Conservation (phyloP, 2,888 invertebrate genomes). For the Ophion ventricosus region DNA sequence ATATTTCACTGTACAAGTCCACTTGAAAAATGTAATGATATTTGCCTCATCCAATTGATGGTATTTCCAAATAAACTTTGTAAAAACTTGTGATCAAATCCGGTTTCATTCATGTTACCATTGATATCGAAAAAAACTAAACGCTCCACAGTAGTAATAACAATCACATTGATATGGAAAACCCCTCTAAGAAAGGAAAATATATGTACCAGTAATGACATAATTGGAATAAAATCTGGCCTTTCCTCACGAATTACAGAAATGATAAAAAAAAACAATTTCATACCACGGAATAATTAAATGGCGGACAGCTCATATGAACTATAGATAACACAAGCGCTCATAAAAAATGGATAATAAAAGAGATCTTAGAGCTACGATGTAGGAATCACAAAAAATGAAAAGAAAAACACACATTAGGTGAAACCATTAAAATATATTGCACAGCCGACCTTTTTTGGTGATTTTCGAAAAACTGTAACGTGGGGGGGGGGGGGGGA, state of each 20-base stretch:
- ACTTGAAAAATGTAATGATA: too few relatives aligned
- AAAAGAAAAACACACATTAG: not conserved
- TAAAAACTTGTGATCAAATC: too few relatives aligned
- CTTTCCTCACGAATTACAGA: conserved; percentile 2
- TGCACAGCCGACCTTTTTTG: not conserved
- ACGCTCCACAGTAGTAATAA: not conserved
- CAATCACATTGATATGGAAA: conserved; percentile 18
- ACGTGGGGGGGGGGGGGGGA: not conserved
- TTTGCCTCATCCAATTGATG: too few relatives aligned
- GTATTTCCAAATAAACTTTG: too few relatives aligned
- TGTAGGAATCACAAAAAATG: not conserved
- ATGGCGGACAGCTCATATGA: not conserved
- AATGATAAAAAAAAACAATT: not conserved
- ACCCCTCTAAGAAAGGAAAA: not conserved
- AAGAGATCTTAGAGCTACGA: conserved; percentile 3
- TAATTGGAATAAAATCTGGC: conserved; percentile 20
- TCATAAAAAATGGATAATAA: not conserved
- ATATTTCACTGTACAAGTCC: too few relatives aligned
- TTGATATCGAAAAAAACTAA: too few relatives aligned
- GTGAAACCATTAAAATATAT: not conserved
- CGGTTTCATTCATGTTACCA: too few relatives aligned
- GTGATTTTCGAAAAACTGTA: not conserved
- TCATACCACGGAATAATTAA: not conserved
- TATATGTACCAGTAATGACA: conserved; percentile 15
- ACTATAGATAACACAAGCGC: not conserved